phyloP scores from a whole-genome alignment of 2,113 vertebrate species.

The Sturnus vulgaris region DNA sequence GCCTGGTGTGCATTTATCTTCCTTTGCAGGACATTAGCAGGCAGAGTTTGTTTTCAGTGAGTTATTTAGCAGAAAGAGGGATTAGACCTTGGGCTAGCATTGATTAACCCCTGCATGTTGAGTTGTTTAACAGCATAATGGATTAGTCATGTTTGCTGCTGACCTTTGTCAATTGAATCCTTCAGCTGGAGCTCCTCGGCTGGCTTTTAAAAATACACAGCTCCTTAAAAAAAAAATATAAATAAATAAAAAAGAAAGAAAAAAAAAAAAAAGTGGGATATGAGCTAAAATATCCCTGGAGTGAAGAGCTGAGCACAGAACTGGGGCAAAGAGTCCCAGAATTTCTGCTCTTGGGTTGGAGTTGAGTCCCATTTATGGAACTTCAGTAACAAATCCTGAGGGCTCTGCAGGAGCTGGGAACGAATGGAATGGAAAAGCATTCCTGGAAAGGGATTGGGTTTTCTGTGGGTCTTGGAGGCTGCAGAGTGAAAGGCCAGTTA shows the following conservation, averaged over 20 bases:
- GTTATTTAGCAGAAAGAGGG: slow-evolving; percentile 26
- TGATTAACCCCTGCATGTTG: slow-evolving; percentile 65
- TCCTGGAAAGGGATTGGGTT: neutral
- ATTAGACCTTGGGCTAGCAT: slow-evolving; percentile 37
- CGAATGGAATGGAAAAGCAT: neutral
- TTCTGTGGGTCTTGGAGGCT: neutral
- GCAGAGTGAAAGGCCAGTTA: neutral
- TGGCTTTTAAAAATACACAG: neutral
- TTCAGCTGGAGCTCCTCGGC: neutral
- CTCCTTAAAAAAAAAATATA: neutral
- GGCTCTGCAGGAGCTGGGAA: neutral
- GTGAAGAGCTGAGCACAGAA: neutral
- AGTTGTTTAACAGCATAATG: slow-evolving; percentile 60
- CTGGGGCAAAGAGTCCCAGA: neutral
- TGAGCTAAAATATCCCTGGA: neutral
- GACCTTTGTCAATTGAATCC: slow-evolving; percentile 46
- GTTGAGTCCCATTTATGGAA: accelerated
- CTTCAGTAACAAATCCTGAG: accelerated
- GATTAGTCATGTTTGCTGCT: slow-evolving; percentile 42
- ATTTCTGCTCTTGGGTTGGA: neutral
- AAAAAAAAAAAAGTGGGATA: neutral
- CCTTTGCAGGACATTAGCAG: slow-evolving; percentile 21
- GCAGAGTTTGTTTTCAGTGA: slow-evolving; percentile 18
- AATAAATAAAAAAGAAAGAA: no score
- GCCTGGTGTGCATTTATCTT: slow-evolving; percentile 19